These are phyloP conservation scores for Ondatra zibethicus DNA, from an alignment of 2,113 vertebrate species.

Conservation along the genomic window DNA sequence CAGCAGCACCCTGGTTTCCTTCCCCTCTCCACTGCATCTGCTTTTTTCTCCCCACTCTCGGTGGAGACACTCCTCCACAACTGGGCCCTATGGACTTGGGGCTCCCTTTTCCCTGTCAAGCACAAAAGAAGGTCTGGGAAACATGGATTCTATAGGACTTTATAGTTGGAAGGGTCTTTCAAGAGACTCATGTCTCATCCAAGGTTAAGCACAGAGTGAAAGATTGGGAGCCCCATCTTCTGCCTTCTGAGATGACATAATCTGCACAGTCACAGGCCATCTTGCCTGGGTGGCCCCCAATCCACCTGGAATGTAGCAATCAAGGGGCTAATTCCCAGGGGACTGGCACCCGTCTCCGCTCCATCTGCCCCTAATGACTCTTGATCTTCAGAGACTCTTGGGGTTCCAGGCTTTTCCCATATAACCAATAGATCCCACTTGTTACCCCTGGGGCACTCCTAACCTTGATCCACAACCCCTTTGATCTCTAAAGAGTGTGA, in stretches of 20 bases:
- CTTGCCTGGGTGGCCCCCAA: not conserved
- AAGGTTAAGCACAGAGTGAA: not conserved
- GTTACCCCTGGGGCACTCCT: not conserved
- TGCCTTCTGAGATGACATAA: not conserved
- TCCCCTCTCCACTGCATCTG: not conserved
- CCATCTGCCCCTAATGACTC: conserved; percentile 17
- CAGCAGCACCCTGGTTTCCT: not conserved
- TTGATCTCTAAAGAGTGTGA: conserved; percentile 36
- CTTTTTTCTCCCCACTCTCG: not conserved
- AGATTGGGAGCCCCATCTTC: not conserved
- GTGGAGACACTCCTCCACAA: not conserved
- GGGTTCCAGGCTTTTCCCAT: not conserved
- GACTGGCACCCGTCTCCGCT: not conserved
- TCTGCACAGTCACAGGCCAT: not conserved
- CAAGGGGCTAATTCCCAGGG: not conserved
- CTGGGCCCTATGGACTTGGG: not conserved
- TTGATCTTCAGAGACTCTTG: conserved; percentile 8
- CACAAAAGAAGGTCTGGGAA: conserved; percentile 31
- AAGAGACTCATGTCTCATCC: not conserved
- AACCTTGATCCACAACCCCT: conserved; percentile 48
- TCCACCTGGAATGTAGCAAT: not conserved
- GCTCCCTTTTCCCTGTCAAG: not conserved
- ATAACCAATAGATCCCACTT: conserved; percentile 29
- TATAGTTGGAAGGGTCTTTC: not conserved
- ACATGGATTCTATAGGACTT: not conserved